Evolutionary conservation across 2,888 invertebrate genomes (phyloP).

Genomic region (Cantharis lateralis): DNA sequence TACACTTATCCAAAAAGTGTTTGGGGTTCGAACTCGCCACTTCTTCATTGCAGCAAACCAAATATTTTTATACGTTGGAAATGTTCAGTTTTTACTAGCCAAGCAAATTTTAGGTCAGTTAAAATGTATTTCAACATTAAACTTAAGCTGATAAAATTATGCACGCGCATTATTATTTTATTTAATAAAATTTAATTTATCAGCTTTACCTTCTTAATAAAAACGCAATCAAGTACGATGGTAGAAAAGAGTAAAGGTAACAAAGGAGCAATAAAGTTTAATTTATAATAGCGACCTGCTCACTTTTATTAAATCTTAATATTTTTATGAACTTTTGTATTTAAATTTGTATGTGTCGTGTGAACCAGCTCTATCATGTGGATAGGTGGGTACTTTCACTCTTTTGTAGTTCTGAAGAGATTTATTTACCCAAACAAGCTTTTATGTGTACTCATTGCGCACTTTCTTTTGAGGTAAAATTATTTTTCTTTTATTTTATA

Average conservation of each 20-base stretch:
- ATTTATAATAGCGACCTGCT: not conserved
- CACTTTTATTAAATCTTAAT: not conserved
- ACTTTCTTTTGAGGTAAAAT: not conserved
- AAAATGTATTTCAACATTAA: too few relatives aligned
- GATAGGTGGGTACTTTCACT: not conserved
- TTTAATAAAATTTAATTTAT: not conserved
- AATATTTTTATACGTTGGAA: too few relatives aligned
- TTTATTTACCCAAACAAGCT: not conserved
- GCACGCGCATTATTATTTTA: not conserved
- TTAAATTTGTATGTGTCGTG: not conserved
- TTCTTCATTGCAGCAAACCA: too few relatives aligned
- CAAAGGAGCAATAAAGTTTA: not conserved
- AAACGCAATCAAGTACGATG: not conserved
- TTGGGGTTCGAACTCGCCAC: too few relatives aligned
- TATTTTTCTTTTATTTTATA: not conserved
- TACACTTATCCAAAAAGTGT: too few relatives aligned
- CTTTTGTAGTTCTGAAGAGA: not conserved
- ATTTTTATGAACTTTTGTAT: not conserved
- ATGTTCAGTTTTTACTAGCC: too few relatives aligned
- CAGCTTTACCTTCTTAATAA: not conserved
- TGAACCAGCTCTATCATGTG: not conserved
- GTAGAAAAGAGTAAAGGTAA: not conserved
- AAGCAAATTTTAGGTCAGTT: too few relatives aligned
- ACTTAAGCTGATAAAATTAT: too few relatives aligned
- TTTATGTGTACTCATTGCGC: not conserved